Evolutionary conservation across 2,113 vertebrate species (phyloP).

Genomic region (Carassius auratus): DNA sequence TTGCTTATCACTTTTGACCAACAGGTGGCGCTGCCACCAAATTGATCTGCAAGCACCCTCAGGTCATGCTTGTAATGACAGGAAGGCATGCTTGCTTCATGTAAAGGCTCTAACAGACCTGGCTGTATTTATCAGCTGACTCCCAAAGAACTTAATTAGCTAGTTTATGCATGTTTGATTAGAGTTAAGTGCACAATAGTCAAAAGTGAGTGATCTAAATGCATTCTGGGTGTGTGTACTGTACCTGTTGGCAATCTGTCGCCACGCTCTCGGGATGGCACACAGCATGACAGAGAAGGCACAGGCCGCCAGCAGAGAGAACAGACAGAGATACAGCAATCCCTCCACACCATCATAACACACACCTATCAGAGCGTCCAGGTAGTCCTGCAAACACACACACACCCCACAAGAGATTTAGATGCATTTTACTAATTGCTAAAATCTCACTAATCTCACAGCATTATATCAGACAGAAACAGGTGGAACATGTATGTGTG

Average conservation of each 20-base stretch:
- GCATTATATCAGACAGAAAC: not conserved
- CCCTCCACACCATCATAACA: constrained; percentile 95
- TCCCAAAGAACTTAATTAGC: not conserved
- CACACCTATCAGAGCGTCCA: constrained; percentile 89
- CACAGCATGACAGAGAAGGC: constrained; percentile 90
- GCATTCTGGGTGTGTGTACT: constrained; percentile 26
- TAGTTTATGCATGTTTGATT: not conserved
- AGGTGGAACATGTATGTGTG: not conserved
- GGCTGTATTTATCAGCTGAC: not conserved
- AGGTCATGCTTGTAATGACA: not conserved
- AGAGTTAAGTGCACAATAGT: not conserved
- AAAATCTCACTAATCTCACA: not conserved
- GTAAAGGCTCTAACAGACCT: not conserved
- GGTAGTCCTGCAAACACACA: constrained; percentile 83
- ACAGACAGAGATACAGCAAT: constrained; percentile 89
- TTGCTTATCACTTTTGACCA: too few species aligned
- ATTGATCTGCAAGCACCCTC: too few species aligned
- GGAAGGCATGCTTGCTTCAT: too few species aligned
- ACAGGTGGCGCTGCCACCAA: too few species aligned
- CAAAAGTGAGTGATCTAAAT: not conserved
- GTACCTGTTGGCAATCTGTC: constrained; percentile 81
- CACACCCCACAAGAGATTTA: constrained; percentile 34
- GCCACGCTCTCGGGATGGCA: constrained; percentile 82
- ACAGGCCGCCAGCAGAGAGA: constrained; percentile 85
- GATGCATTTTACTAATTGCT: not conserved